phyloP scores from a whole-genome alignment of 2,797 vertebrate genomes.

The Scleropages formosus region DNA sequence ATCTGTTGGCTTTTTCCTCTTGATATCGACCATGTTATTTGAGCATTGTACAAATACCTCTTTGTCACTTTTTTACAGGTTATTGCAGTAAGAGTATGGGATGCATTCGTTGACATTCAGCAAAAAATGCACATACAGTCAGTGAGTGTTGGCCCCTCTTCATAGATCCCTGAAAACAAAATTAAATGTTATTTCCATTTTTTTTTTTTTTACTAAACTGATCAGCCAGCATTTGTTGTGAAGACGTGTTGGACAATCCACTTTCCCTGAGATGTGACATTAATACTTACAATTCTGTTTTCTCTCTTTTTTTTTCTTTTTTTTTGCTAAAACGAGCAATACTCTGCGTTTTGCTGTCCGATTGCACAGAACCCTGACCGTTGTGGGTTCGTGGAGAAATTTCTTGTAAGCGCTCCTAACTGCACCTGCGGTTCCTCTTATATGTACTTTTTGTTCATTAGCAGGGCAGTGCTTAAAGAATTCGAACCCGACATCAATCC shows the following conservation, averaged over 20 bases:
- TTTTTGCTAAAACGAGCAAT: slow-evolving; percentile 24
- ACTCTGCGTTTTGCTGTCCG: slow-evolving; percentile 12
- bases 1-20: too few relatives aligned
- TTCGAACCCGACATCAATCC: slow-evolving; percentile 2
- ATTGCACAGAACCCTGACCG: neutral
- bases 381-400: slow-evolving; percentile 20
- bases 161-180: too few relatives aligned
- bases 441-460: neutral
- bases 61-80: too few relatives aligned
- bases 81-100: too few relatives aligned
- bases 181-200: slow-evolving; percentile 13
- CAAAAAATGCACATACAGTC: neutral
- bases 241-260: slow-evolving; percentile 9
- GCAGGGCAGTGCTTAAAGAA: slow-evolving; percentile 15
- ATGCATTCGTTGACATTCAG: slow-evolving; percentile 9
- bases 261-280: slow-evolving; percentile 13
- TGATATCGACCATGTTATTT: too few relatives aligned
- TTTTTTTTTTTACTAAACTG: slow-evolving; percentile 11
- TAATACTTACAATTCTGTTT: neutral
- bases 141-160: neutral
- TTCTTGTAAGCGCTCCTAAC: neutral
- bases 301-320: neutral
- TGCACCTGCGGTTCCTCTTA: neutral
- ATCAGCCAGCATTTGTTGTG: neutral
- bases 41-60: neutral